Evolutionary conservation across 53 echinoderm and acorn worm species (phyloP).

Genomic region (Temnopleurus reevesii): DNA sequence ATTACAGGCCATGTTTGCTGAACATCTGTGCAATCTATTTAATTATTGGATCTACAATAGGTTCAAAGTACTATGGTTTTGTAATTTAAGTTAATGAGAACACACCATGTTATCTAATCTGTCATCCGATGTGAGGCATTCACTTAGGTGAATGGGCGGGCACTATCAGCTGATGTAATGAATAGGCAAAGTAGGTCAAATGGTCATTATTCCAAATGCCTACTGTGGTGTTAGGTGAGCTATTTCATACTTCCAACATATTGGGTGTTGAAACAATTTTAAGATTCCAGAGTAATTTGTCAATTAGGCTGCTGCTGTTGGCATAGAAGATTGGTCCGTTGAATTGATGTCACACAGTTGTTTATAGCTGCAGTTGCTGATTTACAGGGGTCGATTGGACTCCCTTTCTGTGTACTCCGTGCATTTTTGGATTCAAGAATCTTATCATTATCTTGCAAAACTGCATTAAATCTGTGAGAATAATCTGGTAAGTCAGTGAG

Average conservation of each 20-base stretch:
- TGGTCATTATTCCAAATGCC: not conserved
- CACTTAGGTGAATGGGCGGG: not conserved
- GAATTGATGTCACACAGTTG: not conserved
- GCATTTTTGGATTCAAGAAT: not conserved
- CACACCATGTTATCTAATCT: conserved; percentile 1
- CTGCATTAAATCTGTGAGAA: not conserved
- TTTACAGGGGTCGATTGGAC: not conserved
- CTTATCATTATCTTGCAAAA: not conserved
- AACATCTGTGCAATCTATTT: too few relatives aligned
- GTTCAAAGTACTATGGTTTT: not conserved
- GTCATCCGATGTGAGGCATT: not conserved
- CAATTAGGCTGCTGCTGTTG: not conserved
- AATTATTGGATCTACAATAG: too few relatives aligned
- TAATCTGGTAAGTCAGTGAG: not conserved
- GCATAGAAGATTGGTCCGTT: not conserved
- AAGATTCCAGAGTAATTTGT: conserved; percentile 18
- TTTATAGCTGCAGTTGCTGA: not conserved
- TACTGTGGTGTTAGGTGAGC: not conserved
- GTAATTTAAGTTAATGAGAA: not conserved
- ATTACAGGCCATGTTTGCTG: too few relatives aligned
- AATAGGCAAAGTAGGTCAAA: conserved; percentile 1
- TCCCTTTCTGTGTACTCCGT: not conserved
- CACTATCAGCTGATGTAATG: not conserved
- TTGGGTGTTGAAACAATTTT: not conserved
- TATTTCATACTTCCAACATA: not conserved